These are phyloP conservation scores for Melanaphis sacchari DNA, from an alignment of 1,140 invertebrate species.

Conservation along the genomic window DNA sequence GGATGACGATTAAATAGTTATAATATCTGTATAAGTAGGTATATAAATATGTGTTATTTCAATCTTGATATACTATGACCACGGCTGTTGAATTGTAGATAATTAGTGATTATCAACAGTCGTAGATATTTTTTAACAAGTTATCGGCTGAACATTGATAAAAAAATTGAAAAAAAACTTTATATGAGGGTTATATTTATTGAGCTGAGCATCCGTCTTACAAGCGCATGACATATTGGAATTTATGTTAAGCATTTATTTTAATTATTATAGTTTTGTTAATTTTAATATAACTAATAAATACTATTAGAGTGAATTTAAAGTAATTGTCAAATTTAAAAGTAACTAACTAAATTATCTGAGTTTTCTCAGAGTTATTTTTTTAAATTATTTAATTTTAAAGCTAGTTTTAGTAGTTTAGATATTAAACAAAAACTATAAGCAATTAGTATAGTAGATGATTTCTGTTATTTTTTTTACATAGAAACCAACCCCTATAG, in stretches of 20 bases:
- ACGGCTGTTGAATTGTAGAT: not conserved
- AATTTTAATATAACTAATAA: not conserved
- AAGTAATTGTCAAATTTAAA: too few species aligned
- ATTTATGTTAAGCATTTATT: not conserved
- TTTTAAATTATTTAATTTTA: not conserved
- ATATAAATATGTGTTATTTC: too few species aligned
- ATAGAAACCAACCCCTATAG: not conserved
- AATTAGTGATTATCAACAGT: not conserved
- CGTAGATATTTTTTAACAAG: not conserved
- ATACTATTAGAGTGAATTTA: too few species aligned
- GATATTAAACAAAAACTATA: not conserved
- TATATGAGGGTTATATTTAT: too few species aligned
- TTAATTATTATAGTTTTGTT: not conserved
- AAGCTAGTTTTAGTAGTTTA: not conserved
- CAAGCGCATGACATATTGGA: too few species aligned
- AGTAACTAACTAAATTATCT: too few species aligned
- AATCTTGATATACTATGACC: too few species aligned
- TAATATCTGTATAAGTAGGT: too few species aligned
- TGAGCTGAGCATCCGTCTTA: too few species aligned
- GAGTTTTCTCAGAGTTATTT: not conserved
- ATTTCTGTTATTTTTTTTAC: not conserved
- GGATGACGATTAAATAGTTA: too few species aligned
- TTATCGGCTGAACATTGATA: not conserved
- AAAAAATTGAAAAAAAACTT: not conserved
- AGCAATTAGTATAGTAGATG: not conserved